phyloP scores from a whole-genome alignment of 2,888 invertebrate species.

The Pasiphila rectangulata region DNA sequence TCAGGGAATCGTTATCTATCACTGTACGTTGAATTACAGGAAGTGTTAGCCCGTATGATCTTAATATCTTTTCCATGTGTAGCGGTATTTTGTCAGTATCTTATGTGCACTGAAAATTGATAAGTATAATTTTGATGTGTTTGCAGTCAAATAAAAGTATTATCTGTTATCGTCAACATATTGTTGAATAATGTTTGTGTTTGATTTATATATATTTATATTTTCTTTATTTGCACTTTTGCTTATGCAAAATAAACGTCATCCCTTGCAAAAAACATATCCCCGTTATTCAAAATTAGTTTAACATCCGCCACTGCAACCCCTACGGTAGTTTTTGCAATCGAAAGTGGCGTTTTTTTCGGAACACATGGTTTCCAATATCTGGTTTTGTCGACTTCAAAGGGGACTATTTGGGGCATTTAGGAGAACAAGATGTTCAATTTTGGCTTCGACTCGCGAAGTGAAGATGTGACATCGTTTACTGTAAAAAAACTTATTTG shows the following conservation, averaged over 20 bases:
- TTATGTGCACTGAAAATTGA: too few relatives aligned
- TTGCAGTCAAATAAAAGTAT: not conserved
- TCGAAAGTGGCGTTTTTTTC: constrained; percentile 42
- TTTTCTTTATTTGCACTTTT: not conserved
- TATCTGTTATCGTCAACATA: not conserved
- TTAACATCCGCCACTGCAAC: constrained; percentile 50
- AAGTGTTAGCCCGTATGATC: constrained; percentile 42
- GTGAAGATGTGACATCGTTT: constrained; percentile 26
- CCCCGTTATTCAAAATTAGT: constrained; percentile 52
- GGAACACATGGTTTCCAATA: constrained; percentile 26
- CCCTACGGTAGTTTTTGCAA: constrained; percentile 28
- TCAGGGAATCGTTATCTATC: constrained; percentile 65
- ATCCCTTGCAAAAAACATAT: constrained; percentile 39
- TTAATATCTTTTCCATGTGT: constrained; percentile 3
- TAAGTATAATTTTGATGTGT: constrained; percentile 5
- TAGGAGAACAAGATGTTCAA: too few relatives aligned
- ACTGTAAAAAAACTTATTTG: not conserved
- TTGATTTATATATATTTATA: not conserved
- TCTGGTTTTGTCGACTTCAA: not conserved
- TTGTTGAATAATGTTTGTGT: not conserved
- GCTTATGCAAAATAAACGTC: not conserved
- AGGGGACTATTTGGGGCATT: too few relatives aligned
- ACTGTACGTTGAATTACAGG: constrained; percentile 50
- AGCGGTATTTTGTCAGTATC: too few relatives aligned
- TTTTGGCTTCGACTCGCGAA: too few relatives aligned